Conservation (phyloP, 2,888 invertebrate species). For the Crocallis elinguaria region DNA sequence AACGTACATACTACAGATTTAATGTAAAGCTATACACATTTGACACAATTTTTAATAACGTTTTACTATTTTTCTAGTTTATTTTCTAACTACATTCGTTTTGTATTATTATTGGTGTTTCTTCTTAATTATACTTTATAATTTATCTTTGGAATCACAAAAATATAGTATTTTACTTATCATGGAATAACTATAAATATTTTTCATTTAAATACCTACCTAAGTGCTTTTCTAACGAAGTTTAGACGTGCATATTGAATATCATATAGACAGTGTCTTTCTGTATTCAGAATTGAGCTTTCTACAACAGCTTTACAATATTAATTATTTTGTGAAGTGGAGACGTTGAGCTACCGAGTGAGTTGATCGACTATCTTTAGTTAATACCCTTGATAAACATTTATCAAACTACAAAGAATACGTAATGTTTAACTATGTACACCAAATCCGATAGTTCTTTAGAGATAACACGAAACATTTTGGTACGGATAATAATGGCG, state of each 20-base stretch:
- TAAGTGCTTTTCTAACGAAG: constrained; percentile 32
- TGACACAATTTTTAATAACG: constrained; percentile 35
- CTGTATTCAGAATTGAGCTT: constrained; percentile 70
- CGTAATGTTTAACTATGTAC: constrained; percentile 24
- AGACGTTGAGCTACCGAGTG: not conserved
- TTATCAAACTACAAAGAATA: constrained; percentile 25
- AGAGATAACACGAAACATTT: constrained; percentile 45
- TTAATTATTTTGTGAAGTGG: no score
- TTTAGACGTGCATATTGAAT: constrained; percentile 20
- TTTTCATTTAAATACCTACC: constrained; percentile 20
- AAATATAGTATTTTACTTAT: constrained; percentile 50
- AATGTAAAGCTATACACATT: constrained; percentile 12
- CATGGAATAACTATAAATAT: constrained; percentile 22
- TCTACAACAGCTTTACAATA: constrained; percentile 47
- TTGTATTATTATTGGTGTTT: constrained; percentile 35
- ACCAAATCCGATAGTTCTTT: constrained; percentile 21
- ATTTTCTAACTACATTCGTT: constrained; percentile 38
- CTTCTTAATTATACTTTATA: constrained; percentile 27
- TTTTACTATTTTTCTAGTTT: constrained; percentile 39
- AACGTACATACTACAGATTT: not conserved
- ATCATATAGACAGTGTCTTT: constrained; percentile 32
- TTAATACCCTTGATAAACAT: constrained; percentile 20
- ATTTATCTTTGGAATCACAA: constrained; percentile 41
- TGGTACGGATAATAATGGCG: constrained; percentile 45
- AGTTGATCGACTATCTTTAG: constrained; percentile 5